These are phyloP conservation scores for Herminia tarsipennalis DNA, from an alignment of 2,888 invertebrate genomes.

Conservation along the genomic window DNA sequence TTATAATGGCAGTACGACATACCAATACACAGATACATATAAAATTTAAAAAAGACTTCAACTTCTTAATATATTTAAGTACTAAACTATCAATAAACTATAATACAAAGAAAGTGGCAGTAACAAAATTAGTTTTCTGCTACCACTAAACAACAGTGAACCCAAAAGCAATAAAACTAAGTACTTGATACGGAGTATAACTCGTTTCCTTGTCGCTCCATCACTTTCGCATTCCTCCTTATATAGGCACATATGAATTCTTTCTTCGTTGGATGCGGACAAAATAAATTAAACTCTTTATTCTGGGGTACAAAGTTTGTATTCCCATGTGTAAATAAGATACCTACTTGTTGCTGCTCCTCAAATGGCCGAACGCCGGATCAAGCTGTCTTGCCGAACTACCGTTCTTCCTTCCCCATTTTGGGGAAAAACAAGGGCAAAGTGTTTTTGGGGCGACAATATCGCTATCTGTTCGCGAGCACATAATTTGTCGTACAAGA, in stretches of 20 bases:
- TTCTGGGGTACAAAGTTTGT: slow-evolving; percentile 53
- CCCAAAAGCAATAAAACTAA: slow-evolving; percentile 48
- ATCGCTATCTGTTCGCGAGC: slow-evolving; percentile 72
- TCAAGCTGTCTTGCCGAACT: slow-evolving; percentile 80
- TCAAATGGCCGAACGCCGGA: slow-evolving; percentile 67
- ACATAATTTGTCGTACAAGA: slow-evolving; percentile 75
- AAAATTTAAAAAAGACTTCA: slow-evolving; percentile 3
- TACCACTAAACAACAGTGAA: slow-evolving; percentile 15
- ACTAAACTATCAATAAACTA: no score
- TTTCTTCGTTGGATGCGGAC: slow-evolving; percentile 40
- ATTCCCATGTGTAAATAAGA: slow-evolving; percentile 54
- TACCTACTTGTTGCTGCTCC: slow-evolving; percentile 82
- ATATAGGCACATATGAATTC: slow-evolving; percentile 67
- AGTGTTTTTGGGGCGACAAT: slow-evolving; percentile 74
- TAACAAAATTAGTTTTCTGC: slow-evolving; percentile 5
- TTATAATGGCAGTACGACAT: slow-evolving; percentile 38
- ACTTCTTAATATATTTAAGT: no score
- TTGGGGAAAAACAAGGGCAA: slow-evolving; percentile 72
- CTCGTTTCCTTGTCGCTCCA: slow-evolving; percentile 56
- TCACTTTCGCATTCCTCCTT: slow-evolving; percentile 71
- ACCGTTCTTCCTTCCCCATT: slow-evolving; percentile 72
- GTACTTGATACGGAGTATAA: slow-evolving; percentile 55
- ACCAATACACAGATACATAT: slow-evolving; percentile 12
- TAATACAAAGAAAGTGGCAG: slow-evolving; percentile 5
- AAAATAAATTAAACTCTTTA: slow-evolving; percentile 58